phyloP scores from a whole-genome alignment of 2,113 vertebrate genomes.

The Todiramphus saurophagus region DNA sequence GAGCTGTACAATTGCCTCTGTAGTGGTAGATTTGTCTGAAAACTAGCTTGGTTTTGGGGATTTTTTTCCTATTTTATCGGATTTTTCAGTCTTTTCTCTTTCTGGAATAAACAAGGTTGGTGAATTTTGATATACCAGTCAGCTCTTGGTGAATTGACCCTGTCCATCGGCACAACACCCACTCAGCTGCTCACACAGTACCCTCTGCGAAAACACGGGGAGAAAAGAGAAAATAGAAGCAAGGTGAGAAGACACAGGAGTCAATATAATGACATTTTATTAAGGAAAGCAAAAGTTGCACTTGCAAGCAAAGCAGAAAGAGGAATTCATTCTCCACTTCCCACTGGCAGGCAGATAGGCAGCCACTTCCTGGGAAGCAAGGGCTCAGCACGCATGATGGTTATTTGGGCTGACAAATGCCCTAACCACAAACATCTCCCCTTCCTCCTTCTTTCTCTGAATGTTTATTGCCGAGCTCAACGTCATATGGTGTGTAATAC shows the following conservation, averaged over 20 bases:
- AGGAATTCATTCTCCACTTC: conserved; percentile 4
- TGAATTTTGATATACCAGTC: not conserved
- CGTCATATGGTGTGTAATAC: not conserved
- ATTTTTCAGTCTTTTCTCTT: not conserved
- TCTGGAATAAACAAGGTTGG: not conserved
- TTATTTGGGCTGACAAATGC: not conserved
- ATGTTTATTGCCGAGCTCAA: not conserved
- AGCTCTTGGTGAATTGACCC: not conserved
- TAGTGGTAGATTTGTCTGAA: not conserved
- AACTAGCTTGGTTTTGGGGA: not conserved
- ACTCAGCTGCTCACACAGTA: not conserved
- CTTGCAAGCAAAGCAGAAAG: conserved; percentile 25
- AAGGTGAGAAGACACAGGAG: not conserved
- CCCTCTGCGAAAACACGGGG: not conserved
- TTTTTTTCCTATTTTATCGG: not conserved
- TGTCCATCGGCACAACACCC: not conserved
- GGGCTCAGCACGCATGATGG: accelerated
- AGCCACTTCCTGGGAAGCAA: not conserved
- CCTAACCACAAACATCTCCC: not conserved
- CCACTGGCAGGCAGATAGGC: not conserved
- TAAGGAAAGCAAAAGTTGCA: conserved; percentile 18
- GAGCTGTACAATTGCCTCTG: not conserved
- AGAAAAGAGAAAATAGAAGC: not conserved
- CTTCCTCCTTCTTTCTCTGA: not conserved
- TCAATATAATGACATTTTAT: not conserved